Conservation (phyloP, 2,888 invertebrate genomes). For the Metallyticus violacea region DNA sequence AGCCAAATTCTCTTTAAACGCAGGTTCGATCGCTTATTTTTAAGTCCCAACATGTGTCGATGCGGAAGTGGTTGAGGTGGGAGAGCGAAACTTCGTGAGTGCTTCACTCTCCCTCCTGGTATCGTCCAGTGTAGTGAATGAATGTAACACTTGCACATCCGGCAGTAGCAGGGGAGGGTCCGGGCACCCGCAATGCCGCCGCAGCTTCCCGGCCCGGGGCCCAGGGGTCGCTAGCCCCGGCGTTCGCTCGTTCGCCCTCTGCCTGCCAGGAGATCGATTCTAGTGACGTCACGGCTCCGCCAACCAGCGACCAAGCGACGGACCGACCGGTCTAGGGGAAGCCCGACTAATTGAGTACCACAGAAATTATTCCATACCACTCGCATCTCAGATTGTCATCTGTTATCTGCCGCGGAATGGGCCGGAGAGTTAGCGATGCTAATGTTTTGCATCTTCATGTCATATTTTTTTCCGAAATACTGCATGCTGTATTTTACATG, state of each 20-base stretch:
- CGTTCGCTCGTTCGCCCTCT: neutral
- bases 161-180: neutral
- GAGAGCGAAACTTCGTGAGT: too few species aligned
- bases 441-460: neutral
- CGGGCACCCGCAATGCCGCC: constrained; percentile 7
- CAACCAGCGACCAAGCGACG: too few species aligned
- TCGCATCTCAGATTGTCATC: neutral
- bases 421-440: neutral
- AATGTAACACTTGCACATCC: neutral
- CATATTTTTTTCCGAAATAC: too few species aligned
- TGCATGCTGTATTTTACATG: too few species aligned
- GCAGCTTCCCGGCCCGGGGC: constrained; percentile 1
- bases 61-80: too few species aligned
- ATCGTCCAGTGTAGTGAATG: neutral
- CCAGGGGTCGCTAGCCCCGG: constrained; percentile 12
- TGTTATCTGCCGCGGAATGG: too few species aligned
- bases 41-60: too few species aligned
- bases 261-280: neutral
- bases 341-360: neutral
- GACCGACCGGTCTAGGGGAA: neutral
- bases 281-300: constrained; percentile 5
- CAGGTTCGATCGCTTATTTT: too few species aligned
- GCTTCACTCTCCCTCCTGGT: too few species aligned
- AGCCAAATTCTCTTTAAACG: too few species aligned
- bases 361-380: neutral